Conservation (phyloP, 2,797 vertebrate genomes). For the Dendrocincla tyrannina region DNA sequence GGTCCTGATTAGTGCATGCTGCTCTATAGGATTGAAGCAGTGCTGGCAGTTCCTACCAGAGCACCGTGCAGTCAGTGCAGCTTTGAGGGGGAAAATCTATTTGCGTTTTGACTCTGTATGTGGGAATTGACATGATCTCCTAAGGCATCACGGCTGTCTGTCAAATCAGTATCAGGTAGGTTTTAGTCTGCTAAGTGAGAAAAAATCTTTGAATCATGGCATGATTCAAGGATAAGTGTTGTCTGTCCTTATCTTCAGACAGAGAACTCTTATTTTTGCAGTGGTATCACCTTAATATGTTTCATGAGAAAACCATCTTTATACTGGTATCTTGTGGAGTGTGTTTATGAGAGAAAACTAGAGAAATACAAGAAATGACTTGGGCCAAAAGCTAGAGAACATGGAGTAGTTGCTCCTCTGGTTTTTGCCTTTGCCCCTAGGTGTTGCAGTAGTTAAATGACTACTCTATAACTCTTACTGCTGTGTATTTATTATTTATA, state of each 20-base stretch:
- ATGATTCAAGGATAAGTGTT: neutral
- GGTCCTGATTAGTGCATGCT: neutral
- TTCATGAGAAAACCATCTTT: neutral
- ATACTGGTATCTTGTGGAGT: neutral
- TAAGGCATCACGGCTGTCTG: neutral
- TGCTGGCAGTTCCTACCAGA: neutral
- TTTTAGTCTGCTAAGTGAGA: neutral
- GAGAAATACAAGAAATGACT: neutral
- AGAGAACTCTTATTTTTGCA: neutral
- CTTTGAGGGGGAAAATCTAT: neutral
- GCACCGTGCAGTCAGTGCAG: neutral
- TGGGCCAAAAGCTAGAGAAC: neutral
- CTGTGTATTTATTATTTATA: neutral
- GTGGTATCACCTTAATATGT: neutral
- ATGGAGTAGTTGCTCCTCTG: neutral
- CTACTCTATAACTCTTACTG: neutral
- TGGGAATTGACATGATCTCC: rapidly evolving
- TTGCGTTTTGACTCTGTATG: neutral
- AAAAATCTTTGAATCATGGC: neutral
- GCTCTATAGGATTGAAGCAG: neutral
- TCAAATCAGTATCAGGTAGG: neutral
- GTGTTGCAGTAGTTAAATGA: neutral
- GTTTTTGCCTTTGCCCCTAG: neutral
- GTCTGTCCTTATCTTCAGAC: neutral
- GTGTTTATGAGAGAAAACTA: neutral